Base-by-base conservation (phyloP, 2,888 invertebrate genomes). In the Lasioglossum morio region DNA sequence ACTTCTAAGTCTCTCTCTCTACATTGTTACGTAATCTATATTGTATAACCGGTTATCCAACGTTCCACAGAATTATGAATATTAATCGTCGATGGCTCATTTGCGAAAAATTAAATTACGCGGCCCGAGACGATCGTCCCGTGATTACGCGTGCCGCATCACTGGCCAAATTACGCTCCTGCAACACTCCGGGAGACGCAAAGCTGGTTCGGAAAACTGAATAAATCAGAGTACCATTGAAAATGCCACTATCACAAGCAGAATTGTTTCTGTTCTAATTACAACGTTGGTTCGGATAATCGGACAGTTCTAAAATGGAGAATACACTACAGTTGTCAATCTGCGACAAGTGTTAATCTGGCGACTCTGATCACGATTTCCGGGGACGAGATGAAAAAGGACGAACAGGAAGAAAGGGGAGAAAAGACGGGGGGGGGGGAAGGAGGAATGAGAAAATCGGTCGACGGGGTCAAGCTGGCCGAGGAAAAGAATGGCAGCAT, bases 401-500 rank as follows among this genome's bases (percentile, higher is more conserved):
- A 77, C 19, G 66, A 43, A 23, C 37, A 63, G 14, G 40, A 37
- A 37, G 40, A 57, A 43, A 70, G 27, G 53, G 46, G 40, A 60
- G 16, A 1, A n/a, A n/a, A n/a, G n/a, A n/a, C n/a, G n/a, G n/a
- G 46, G 1, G 4, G 1, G 46, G 46, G 72, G 46, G 7, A n/a
- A 46, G 53, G 60, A 23, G 74, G 79, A 77, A 75, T 76, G 66
- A 78, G 73, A 76, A 89, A 86, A 87, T 88, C 90, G 82, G 82
- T 73, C 79, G 86, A 78, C 87, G 81, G 85, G 89, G 89, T 90
- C 90, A 86, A 87, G 66, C 81, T 27, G 81, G 66, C 69, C 79
- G 72, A 37, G 27, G 83, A 74, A 83, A 87, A 90, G 88, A 91
- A 91, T 91, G 91, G 87, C 91, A 88, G 87, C 87, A 74, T 91